Base-by-base conservation (phyloP, 2,888 invertebrate species). In the Pandemis cinnamomeana region DNA sequence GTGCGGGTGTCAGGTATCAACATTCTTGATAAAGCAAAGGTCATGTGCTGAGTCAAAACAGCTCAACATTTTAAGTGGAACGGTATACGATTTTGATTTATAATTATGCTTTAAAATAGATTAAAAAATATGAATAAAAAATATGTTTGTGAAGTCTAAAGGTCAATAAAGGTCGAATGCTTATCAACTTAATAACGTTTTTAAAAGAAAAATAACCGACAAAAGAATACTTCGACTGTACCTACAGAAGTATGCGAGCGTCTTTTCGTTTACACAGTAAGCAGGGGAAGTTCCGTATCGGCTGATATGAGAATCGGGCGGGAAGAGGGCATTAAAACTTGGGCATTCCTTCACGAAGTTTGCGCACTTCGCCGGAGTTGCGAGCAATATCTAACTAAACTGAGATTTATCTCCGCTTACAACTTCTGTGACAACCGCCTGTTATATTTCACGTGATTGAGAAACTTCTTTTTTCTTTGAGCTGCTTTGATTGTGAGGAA, bases 301-400 rank as follows among this genome's bases (percentile, higher is more conserved):
- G 81, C 80, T 87, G 87, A 88, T 90, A 89, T 89, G 86, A 87
- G 86, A 89, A 87, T 83, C 83, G 78, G 11, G 77, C 77, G 82
- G 82, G 83, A 85, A 90, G 88, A 89, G 86, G 89, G 86, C 89
- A 90, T 91, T 91, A 90, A 89, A 91, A 92, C 87, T 90, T 90
- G 78, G 83, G 78, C 83, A 85, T 88, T 89, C 89, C 90, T 89
- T 90, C 86, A 80, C 80, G 80, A 81, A 86, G 85, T 84, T 77
- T 75, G 70, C 71, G 80, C 85, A 84, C 84, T 89, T 84, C 77
- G 83, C 79, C 77, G 83, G 82, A 84, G 84, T 84, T 84, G 83
- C 78, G 84, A 83, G 85, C 86, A 87, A 89, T 88, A 88, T 86
- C 86, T 84, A 86, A 87, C 87, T 87, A 88, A 89, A 89, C 85